Conservation (phyloP, 2,113 vertebrate genomes). For the Sus scrofa region T2T-Sscrofa CM000812.6:237313001-237313500, state of each 20-base stretch:
- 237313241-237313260: neutral
- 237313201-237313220: neutral
- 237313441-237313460: neutral
- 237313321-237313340: neutral
- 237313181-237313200: neutral
- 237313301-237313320: neutral
- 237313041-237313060: neutral
- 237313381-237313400: neutral
- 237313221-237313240: neutral
- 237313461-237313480: neutral
- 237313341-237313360: slow-evolving; percentile 7
- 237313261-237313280: neutral
- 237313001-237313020: slow-evolving; percentile 1
- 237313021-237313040: neutral
- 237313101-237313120: slow-evolving; percentile 36
- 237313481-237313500: neutral
- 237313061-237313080: slow-evolving; percentile 60
- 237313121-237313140: neutral
- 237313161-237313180: neutral
- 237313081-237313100: slow-evolving; percentile 56
- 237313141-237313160: slow-evolving; percentile 57
- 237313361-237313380: neutral
- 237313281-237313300: neutral
- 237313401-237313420: slow-evolving; percentile 36
- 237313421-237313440: too few species aligned